Conservation (phyloP, 2,888 invertebrate species). For the Mythimna loreyi region DNA sequence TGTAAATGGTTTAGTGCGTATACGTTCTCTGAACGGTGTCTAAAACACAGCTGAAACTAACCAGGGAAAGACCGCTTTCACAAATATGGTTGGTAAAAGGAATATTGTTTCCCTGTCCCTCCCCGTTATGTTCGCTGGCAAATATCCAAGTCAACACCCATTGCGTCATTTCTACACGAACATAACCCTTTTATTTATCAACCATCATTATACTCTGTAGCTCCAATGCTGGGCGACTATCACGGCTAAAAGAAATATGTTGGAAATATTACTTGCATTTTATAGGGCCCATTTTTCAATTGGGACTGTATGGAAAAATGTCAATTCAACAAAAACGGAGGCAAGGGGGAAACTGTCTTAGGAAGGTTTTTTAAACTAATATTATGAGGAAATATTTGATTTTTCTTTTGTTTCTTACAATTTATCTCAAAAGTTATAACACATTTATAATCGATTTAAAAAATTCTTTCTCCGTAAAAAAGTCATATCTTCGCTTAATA, state of each 20-base stretch:
- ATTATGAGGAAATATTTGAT: no score
- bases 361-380: no score
- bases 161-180: slow-evolving; percentile 33
- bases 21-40: not conserved
- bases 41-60: not conserved
- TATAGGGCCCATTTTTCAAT: no score
- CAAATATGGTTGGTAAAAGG: slow-evolving; percentile 25
- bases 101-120: slow-evolving; percentile 10
- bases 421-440: no score
- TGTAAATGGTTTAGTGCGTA: not conserved
- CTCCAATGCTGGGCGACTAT: not conserved
- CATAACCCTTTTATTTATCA: slow-evolving; percentile 29
- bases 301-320: no score
- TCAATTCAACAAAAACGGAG: no score
- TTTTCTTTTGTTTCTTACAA: no score
- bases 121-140: slow-evolving; percentile 42
- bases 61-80: not conserved
- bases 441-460: no score
- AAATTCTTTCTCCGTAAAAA: no score
- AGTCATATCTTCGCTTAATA: no score
- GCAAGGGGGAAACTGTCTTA: no score
- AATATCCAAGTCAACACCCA: slow-evolving; percentile 43
- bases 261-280: not conserved
- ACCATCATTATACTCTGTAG: slow-evolving; percentile 8
- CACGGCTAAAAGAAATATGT: not conserved